phyloP scores from a whole-genome alignment of 2,113 vertebrate species.

The Urocolius indicus region DNA sequence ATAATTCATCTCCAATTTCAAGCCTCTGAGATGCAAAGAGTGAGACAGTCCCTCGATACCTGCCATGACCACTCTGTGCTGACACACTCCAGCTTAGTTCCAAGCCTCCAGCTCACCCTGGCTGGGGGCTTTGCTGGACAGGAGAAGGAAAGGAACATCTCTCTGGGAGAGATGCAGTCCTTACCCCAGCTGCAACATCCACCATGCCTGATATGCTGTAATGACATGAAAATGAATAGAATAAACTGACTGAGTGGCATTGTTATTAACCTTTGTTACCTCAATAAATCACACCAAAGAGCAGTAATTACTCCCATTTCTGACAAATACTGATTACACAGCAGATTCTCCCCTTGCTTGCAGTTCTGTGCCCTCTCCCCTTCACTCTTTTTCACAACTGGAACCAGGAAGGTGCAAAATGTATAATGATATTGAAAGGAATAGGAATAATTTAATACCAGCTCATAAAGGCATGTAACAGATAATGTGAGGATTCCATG shows the following conservation, averaged over 20 bases:
- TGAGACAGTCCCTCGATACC: not conserved
- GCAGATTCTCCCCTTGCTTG: not conserved
- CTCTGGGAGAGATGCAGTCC: not conserved
- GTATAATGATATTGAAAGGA: not conserved
- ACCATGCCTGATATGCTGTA: constrained; percentile 71
- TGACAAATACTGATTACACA: constrained; percentile 54
- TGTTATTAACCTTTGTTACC: constrained; percentile 88
- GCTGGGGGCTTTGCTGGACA: not conserved
- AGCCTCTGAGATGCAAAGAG: not conserved
- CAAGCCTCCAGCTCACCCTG: not conserved
- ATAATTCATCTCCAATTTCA: not conserved
- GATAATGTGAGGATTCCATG: not conserved
- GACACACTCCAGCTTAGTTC: rapidly evolving
- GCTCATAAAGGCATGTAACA: not conserved
- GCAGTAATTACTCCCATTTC: constrained; percentile 83
- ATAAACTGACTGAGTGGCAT: constrained; percentile 82
- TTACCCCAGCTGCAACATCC: constrained; percentile 59
- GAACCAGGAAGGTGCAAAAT: not conserved
- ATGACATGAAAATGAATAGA: constrained; percentile 87
- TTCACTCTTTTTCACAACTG: not conserved
- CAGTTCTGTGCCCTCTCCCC: not conserved
- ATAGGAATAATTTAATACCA: not conserved
- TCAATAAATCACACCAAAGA: constrained; percentile 87
- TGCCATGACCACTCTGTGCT: not conserved
- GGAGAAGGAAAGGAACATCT: not conserved